Conservation (phyloP, 2,888 invertebrate genomes). For the Perdita meconis region DNA sequence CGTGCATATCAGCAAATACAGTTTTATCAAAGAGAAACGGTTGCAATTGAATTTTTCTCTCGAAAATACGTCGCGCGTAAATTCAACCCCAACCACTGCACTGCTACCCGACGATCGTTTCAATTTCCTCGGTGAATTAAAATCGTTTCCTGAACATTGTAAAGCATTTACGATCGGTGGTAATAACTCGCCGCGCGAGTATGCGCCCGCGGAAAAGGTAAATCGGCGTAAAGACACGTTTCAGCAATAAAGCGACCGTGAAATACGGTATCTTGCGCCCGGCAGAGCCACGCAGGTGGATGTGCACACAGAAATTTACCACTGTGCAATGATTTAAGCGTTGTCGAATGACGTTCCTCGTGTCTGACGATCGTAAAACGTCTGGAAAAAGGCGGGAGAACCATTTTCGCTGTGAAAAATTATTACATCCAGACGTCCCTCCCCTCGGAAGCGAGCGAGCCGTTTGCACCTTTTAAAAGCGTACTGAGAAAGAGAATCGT, state of each 20-base stretch:
- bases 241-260: slow-evolving; percentile 53
- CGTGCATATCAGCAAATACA: neutral
- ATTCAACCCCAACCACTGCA: neutral
- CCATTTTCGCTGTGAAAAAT: neutral
- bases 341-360: slow-evolving; percentile 8
- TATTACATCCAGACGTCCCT: neutral
- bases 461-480: neutral
- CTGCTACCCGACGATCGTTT: neutral
- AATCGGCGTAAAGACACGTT: slow-evolving; percentile 55
- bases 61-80: neutral
- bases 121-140: slow-evolving; percentile 25
- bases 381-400: neutral
- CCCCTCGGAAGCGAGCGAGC: neutral
- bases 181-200: slow-evolving; percentile 21
- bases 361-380: slow-evolving; percentile 32
- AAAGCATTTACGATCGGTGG: slow-evolving; percentile 22
- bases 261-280: slow-evolving; percentile 35
- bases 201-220: slow-evolving; percentile 24
- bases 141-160: slow-evolving; percentile 10
- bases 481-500: neutral
- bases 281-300: slow-evolving; percentile 8
- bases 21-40: neutral
- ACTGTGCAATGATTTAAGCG: slow-evolving; percentile 29
- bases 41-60: neutral
- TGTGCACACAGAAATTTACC: slow-evolving; percentile 11